Evolutionary conservation across 1,140 invertebrate species (phyloP), one percentile per base, ranked within the genome.

Genomic region (Aphis craccivora): DNA sequence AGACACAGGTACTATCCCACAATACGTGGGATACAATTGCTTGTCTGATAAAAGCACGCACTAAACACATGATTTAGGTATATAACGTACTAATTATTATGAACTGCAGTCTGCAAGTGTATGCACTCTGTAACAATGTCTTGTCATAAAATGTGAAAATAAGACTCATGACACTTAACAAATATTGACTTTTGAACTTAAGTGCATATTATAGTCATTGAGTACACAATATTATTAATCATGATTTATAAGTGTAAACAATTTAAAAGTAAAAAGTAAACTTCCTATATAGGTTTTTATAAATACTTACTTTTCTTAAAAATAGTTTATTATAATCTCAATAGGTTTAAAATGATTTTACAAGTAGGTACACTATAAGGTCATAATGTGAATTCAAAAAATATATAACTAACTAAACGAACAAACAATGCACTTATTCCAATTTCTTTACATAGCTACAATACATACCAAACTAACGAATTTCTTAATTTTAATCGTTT

Each of bases 111-210:
- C 18, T 76, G 22, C 35, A 86, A 43, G 60, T 76, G 4, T n/a
- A 30, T 76, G 60, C 60, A 76, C 60, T 76, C 23, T 45, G 43
- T 25, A 37, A 89, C n/a, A 25, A 53, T 53, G 30, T 37, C 8
- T 88, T 37, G 35, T 53, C 87, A 89, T 89, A 89, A 51, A 88
- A 35, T 53, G 22, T 37, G n/a, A 89, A 89, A 89, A 89, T 53
- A 89, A 51, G 18, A 53, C n/a, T 51, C 3, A 53, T 37, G 87
- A 37, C 87, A 89, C 88, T 89, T 37, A n/a, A 51, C 40, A 89
- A 89, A 89, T 89, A 89, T 89, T 89, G 51, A 89, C 51, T 55
- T 18, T 35, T 2, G 35, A 37, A 35, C 35, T 55, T 53, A 89
- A 89, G 51, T 53, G 23, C 35, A 55, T 89, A 40, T 40, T 11